phyloP scores from a whole-genome alignment of 35 echinoderm and acorn worm genomes.

The Eucidaris tribuloides region DNA sequence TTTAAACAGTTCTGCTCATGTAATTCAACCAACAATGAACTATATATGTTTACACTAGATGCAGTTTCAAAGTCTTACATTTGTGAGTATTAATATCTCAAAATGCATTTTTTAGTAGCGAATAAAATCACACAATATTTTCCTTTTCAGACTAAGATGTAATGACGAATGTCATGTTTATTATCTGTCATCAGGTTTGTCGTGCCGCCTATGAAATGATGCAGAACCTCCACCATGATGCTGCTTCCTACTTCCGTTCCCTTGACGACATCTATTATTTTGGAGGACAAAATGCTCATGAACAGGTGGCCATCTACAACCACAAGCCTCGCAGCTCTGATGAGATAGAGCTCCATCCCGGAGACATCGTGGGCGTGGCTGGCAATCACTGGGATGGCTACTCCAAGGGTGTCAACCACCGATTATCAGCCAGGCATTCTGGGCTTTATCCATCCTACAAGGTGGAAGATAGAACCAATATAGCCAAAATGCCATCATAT shows the following conservation, averaged over 20 bases:
- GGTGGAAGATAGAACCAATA: constrained; percentile 76
- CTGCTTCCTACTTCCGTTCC: constrained; percentile 79
- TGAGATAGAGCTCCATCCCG: constrained; percentile 67
- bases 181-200: constrained; percentile 65
- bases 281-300: constrained; percentile 88
- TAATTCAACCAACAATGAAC: no score
- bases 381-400: constrained; percentile 98
- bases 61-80: not conserved
- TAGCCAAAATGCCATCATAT: constrained; percentile 77
- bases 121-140: not conserved
- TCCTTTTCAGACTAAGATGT: not conserved
- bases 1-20: no score
- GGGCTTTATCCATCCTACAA: constrained; percentile 94
- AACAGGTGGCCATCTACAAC: constrained; percentile 61
- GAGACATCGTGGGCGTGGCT: constrained; percentile 78
- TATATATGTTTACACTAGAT: not conserved
- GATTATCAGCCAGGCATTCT: constrained; percentile 5
- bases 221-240: constrained; percentile 76
- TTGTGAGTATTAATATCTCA: not conserved
- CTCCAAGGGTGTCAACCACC: constrained; percentile 77
- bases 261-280: constrained; percentile 96
- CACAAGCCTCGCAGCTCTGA: constrained; percentile 51
- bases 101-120: not conserved
- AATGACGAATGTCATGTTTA: not conserved
- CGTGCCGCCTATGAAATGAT: constrained; percentile 95